Conservation (phyloP, 2,888 invertebrate species). For the Lissocephala sabroskyi region DNA sequence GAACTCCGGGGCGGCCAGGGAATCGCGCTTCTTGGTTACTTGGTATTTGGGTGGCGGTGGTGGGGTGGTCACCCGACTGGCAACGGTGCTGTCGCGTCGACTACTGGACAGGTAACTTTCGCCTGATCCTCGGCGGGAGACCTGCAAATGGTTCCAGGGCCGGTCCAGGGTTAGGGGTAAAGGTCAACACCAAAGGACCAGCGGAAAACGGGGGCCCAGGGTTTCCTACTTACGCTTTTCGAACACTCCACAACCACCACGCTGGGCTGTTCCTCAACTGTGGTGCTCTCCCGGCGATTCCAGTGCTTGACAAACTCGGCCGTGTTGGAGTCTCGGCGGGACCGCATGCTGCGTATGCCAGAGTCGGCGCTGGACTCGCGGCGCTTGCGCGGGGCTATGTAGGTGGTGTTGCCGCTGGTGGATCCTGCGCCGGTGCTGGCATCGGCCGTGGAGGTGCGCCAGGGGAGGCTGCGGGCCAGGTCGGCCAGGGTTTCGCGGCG, state of each 20-base stretch:
- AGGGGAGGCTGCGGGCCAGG: constrained; percentile 87
- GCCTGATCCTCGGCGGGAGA: constrained; percentile 77
- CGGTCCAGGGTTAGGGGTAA: background rate
- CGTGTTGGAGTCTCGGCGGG: constrained; percentile 83
- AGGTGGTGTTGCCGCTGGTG: constrained; percentile 64
- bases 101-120: constrained; percentile 79
- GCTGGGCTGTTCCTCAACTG: constrained; percentile 65
- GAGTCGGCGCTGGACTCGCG: constrained; percentile 91
- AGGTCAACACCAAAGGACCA: too few relatives aligned
- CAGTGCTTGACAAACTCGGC: constrained; percentile 82
- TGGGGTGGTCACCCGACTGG: constrained; percentile 72
- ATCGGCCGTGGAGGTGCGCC: constrained; percentile 80
- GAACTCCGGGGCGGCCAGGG: constrained; percentile 74
- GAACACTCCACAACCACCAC: constrained; percentile 52
- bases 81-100: constrained; percentile 79
- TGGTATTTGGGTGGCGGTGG: constrained; percentile 77
- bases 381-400: constrained; percentile 78
- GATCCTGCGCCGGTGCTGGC: constrained; percentile 57
- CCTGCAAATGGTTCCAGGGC: constrained; percentile 36
- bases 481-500: constrained; percentile 91
- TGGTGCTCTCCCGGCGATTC: constrained; percentile 79
- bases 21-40: constrained; percentile 77
- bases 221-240: constrained; percentile 46
- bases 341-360: constrained; percentile 84
- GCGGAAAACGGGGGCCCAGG: background rate